Evolutionary conservation across 2,888 invertebrate genomes (phyloP).

Genomic region (Thera obeliscata): DNA sequence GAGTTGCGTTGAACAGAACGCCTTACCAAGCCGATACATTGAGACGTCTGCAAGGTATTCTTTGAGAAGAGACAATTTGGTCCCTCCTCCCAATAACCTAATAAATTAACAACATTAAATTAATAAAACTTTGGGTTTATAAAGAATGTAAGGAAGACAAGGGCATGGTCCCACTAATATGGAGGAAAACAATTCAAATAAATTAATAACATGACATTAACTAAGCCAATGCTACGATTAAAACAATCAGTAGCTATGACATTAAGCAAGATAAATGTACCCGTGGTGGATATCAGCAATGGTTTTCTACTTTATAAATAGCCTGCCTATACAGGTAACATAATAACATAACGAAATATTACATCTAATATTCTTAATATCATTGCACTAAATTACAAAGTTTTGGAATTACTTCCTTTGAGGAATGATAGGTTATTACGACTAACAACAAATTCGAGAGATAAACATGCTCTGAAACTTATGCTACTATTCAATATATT

Average conservation of each 20-base stretch:
- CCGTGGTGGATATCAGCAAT: slow-evolving; percentile 53
- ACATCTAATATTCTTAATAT: slow-evolving; percentile 70
- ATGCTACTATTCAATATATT: slow-evolving; percentile 39
- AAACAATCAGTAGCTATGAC: slow-evolving; percentile 36
- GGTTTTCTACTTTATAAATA: slow-evolving; percentile 42
- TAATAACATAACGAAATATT: slow-evolving; percentile 50
- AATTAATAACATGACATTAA: slow-evolving; percentile 64
- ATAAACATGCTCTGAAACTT: slow-evolving; percentile 37
- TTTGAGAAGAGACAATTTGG: slow-evolving; percentile 23
- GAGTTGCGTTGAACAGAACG: slow-evolving; percentile 8
- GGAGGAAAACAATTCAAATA: slow-evolving; percentile 57
- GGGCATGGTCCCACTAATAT: slow-evolving; percentile 69
- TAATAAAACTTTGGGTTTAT: slow-evolving; percentile 78
- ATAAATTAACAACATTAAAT: slow-evolving; percentile 75
- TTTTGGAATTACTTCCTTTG: slow-evolving; percentile 77
- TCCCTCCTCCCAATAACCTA: slow-evolving; percentile 58
- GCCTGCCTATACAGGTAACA: slow-evolving; percentile 43
- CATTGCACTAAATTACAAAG: slow-evolving; percentile 79
- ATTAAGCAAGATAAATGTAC: slow-evolving; percentile 49
- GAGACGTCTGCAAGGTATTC: slow-evolving; percentile 20
- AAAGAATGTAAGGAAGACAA: slow-evolving; percentile 76
- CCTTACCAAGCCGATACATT: background rate
- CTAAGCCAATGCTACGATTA: slow-evolving; percentile 49
- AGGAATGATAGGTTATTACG: slow-evolving; percentile 74
- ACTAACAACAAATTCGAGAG: slow-evolving; percentile 76